Percentiles rank a stretch among this genome's conserved stretches.
phyloP scores from a whole-genome alignment of 2,113 vertebrate genomes.

The Isichthys henryi region DNA sequence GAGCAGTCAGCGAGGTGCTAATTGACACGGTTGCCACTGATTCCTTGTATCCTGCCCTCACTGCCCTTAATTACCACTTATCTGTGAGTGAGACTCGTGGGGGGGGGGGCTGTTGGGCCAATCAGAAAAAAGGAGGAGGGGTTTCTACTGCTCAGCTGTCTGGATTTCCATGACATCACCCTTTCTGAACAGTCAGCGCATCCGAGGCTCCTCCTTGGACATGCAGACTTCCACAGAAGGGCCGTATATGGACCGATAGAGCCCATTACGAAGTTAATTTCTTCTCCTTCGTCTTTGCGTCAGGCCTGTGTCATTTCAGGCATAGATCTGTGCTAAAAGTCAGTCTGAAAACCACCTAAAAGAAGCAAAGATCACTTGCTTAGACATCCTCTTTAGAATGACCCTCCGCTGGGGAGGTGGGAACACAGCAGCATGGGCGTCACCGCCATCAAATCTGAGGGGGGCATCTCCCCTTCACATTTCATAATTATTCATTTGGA shows the following conservation, averaged over 20 bases:
- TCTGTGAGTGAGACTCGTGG: background rate
- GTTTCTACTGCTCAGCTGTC: background rate
- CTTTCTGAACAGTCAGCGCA: background rate
- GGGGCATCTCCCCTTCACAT: too few species aligned
- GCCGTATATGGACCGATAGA: background rate
- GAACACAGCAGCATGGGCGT: background rate
- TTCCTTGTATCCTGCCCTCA: background rate
- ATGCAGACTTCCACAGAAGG: background rate
- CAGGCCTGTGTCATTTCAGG: background rate
- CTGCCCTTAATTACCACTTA: conserved; percentile 12
- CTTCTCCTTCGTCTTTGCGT: background rate
- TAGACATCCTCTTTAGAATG: background rate
- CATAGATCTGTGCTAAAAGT: background rate
- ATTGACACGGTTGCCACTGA: background rate
- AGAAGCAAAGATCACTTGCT: background rate
- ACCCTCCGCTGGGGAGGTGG: background rate
- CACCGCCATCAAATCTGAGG: too few species aligned
- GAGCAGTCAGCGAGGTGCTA: background rate
- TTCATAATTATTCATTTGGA: too few species aligned
- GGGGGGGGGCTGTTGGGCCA: background rate
- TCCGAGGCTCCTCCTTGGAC: background rate
- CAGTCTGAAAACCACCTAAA: background rate
- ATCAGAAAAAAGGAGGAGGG: background rate
- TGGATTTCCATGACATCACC: background rate
- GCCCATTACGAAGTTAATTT: background rate